Conservation (phyloP, 64 coral and sea anemone species). For the Montipora foliosa region DNA sequence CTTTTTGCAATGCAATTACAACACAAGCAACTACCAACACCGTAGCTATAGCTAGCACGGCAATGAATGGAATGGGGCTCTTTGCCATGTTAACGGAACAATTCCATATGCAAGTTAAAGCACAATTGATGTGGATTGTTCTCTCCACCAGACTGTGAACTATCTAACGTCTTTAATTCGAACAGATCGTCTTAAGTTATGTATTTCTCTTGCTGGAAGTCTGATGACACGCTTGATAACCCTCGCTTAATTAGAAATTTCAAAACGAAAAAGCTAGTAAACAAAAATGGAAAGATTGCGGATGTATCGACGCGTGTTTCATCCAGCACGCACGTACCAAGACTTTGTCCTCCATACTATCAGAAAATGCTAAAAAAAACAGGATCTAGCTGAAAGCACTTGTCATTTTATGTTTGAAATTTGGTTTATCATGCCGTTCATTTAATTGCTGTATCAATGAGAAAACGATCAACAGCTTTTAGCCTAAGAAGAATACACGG, state of each 20-base stretch:
- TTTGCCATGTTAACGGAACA: neutral
- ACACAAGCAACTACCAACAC: neutral
- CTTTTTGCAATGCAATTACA: neutral
- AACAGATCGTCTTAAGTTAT: neutral
- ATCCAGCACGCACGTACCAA: neutral
- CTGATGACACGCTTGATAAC: constrained; percentile 40
- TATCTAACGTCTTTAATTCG: neutral
- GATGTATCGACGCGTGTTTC: neutral
- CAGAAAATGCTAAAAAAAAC: neutral
- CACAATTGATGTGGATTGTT: neutral
- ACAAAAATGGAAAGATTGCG: neutral
- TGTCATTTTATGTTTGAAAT: neutral
- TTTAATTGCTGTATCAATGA: neutral
- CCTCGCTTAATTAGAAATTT: neutral
- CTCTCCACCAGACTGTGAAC: neutral
- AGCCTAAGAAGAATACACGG: too few relatives aligned
- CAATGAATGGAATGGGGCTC: neutral
- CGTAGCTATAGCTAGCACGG: constrained; percentile 9
- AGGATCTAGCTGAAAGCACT: neutral
- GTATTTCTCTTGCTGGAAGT: neutral
- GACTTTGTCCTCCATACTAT: neutral
- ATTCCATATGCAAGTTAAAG: too few relatives aligned
- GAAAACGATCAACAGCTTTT: too few relatives aligned
- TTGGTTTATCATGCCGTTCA: neutral
- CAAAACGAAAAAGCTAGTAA: neutral